Conservation (phyloP, 2,797 vertebrate genomes). For the Eutrigla gurnardus region DNA sequence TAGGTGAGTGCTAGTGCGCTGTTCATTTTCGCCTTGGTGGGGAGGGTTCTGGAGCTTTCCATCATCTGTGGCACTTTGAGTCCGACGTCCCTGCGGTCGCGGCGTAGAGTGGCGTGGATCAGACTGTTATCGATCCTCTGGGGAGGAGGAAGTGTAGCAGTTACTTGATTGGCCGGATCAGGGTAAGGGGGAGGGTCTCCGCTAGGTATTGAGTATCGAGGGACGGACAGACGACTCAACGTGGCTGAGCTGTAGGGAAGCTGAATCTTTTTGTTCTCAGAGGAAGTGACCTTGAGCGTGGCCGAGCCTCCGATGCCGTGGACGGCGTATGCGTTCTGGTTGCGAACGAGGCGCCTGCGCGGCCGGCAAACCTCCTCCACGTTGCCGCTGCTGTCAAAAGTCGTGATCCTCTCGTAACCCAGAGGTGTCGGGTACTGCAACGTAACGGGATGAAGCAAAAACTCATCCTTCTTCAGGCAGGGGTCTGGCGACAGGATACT, state of each 20-base stretch:
- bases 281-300: slow-evolving; percentile 92
- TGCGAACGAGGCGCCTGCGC: slow-evolving; percentile 91
- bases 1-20: slow-evolving; percentile 86
- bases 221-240: slow-evolving; percentile 93
- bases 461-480: slow-evolving; percentile 93
- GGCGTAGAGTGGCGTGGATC: slow-evolving; percentile 93
- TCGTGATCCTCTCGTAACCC: slow-evolving; percentile 97
- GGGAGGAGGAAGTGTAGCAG: slow-evolving; percentile 82
- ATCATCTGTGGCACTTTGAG: slow-evolving; percentile 93
- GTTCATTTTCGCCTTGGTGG: slow-evolving; percentile 92
- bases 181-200: slow-evolving; percentile 98
- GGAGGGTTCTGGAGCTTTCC: slow-evolving; percentile 90
- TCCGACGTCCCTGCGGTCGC: slow-evolving; percentile 91
- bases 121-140: slow-evolving; percentile 92
- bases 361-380: slow-evolving; percentile 98
- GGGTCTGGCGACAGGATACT: slow-evolving; percentile 85
- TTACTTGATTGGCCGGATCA: slow-evolving; percentile 90
- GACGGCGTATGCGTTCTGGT: slow-evolving; percentile 91
- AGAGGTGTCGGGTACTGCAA: slow-evolving; percentile 92
- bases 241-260: slow-evolving; percentile 97
- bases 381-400: slow-evolving; percentile 98
- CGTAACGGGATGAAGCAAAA: slow-evolving; percentile 89
- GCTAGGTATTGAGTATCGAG: slow-evolving; percentile 94
- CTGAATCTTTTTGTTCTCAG: slow-evolving; percentile 93
- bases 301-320: slow-evolving; percentile 93